Conservation (phyloP, 2,888 invertebrate species). For the Brachypalpus laphriformis region DNA sequence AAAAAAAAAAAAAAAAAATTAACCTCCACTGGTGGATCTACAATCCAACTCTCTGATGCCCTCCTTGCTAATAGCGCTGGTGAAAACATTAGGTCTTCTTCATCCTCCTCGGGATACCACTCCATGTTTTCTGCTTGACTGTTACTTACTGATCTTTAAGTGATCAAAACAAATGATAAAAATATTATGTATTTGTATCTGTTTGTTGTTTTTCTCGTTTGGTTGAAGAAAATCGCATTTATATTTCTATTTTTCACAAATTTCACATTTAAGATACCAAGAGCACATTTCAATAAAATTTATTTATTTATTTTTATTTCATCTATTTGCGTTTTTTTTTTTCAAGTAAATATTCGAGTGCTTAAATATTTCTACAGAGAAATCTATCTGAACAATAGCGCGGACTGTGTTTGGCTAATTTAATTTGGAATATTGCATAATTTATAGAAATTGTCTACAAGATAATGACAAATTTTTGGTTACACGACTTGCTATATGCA, state of each 20-base stretch:
- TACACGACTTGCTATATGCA: constrained; percentile 36
- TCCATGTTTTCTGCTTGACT: constrained; percentile 84
- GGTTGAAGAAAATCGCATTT: background rate
- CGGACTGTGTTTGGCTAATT: background rate
- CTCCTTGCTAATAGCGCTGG: constrained; percentile 93
- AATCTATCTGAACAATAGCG: constrained; percentile 9
- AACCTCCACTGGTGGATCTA: constrained; percentile 94
- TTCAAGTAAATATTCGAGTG: constrained; percentile 22
- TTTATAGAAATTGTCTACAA: constrained; percentile 30
- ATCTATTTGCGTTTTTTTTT: constrained; percentile 5
- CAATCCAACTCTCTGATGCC: constrained; percentile 95
- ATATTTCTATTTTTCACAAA: constrained; percentile 12
- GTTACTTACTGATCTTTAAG: constrained; percentile 1
- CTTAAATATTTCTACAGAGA: constrained; percentile 18
- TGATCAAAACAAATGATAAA: background rate
- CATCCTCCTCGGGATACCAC: constrained; percentile 92
- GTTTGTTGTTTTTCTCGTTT: constrained; percentile 8
- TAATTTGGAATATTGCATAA: constrained; percentile 69
- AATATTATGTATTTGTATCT: background rate
- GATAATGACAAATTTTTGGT: constrained; percentile 29
- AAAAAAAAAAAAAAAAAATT: background rate
- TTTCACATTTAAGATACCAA: constrained; percentile 46
- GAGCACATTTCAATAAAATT: constrained; percentile 20
- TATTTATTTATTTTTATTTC: constrained; percentile 54
- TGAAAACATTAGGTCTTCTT: constrained; percentile 93